Evolutionary conservation across 2,113 vertebrate species (phyloP).

Genomic region (Syrrhaptes paradoxus): DNA sequence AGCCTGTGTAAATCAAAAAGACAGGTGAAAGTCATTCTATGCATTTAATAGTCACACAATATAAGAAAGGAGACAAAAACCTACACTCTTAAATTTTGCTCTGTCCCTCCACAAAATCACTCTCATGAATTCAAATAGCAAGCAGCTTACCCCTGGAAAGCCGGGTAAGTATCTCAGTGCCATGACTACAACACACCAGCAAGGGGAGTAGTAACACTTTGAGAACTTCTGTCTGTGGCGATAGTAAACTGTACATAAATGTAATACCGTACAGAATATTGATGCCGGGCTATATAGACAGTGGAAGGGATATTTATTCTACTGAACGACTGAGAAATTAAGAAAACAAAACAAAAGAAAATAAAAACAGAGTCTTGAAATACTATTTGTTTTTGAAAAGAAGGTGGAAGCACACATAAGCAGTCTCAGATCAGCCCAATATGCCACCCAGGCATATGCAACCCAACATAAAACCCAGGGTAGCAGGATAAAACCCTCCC

Average conservation of each 20-base stretch:
- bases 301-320: constrained; percentile 40
- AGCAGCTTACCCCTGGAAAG: not conserved
- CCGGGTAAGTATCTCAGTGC: not conserved
- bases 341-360: not conserved
- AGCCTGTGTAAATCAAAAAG: fast-evolving
- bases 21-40: not conserved
- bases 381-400: not conserved
- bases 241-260: not conserved
- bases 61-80: not conserved
- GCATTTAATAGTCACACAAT: not conserved
- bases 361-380: not conserved
- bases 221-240: constrained; percentile 24
- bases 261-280: not conserved
- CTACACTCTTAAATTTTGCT: not conserved
- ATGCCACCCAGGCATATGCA: not conserved
- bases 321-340: not conserved
- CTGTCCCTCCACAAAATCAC: not conserved
- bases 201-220: constrained; percentile 81
- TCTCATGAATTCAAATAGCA: not conserved
- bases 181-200: constrained; percentile 68
- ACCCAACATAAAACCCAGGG: not conserved
- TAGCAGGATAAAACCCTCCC: not conserved
- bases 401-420: not conserved
- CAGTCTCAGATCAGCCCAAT: not conserved
- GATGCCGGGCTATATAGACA: not conserved